Percentiles rank a stretch among this genome's conserved stretches.
Evolutionary conservation across 2,113 vertebrate genomes (phyloP).

Genomic region (Falcunculus frontatus): DNA sequence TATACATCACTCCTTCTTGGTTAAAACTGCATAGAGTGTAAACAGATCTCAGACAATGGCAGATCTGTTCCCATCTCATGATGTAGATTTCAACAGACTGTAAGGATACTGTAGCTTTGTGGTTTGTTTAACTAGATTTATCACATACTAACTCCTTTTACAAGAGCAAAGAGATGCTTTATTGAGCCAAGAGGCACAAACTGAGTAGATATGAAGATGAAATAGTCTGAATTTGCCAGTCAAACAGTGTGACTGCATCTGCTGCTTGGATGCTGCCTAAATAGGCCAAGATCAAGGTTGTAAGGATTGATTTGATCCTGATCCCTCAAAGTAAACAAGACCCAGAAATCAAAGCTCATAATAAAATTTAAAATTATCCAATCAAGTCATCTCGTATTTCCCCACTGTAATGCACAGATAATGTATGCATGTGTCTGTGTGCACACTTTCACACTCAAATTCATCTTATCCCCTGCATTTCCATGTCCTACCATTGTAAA

Average conservation of each 20-base stretch:
- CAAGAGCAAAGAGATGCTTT: background rate
- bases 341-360: background rate
- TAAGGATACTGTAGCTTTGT: background rate
- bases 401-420: background rate
- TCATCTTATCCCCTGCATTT: background rate
- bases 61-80: background rate
- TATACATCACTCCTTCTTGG: background rate
- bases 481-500: background rate
- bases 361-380: background rate
- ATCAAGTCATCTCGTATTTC: background rate
- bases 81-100: background rate
- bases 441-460: background rate
- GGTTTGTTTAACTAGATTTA: background rate
- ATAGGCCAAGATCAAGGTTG: constrained; percentile 22
- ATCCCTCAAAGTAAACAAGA: background rate
- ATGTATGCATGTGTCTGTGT: background rate
- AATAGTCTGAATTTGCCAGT: constrained; percentile 31
- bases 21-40: background rate
- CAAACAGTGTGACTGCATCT: background rate
- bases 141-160: background rate
- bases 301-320: background rate
- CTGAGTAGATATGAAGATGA: background rate
- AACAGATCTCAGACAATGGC: background rate
- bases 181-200: background rate
- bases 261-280: background rate